Percentiles rank a stretch among this genome's conserved stretches.
These are phyloP conservation scores for Synanthedon tipuliformis DNA, from an alignment of 2,888 invertebrate species.

Conservation along the genomic window DNA sequence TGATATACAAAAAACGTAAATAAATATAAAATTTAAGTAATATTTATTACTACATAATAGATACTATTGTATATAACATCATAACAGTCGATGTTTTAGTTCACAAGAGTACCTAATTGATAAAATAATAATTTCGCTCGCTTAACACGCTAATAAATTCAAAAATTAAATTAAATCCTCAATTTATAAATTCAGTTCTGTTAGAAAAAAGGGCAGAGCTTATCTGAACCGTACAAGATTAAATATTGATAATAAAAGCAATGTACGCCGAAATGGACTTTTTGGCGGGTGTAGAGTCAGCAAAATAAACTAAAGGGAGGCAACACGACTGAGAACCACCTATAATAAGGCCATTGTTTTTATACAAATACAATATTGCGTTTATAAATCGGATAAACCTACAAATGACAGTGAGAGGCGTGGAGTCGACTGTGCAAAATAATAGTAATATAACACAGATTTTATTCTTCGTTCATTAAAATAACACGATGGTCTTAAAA, in stretches of 20 bases:
- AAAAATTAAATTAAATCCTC: no score
- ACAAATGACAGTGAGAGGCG: conserved; percentile 24
- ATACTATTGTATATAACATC: no score
- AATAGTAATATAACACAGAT: background rate
- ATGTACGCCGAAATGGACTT: conserved; percentile 28
- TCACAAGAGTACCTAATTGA: no score
- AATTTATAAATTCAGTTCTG: background rate
- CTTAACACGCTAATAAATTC: no score
- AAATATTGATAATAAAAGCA: conserved; percentile 11
- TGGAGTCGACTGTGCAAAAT: conserved; percentile 22
- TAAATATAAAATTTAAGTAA: no score
- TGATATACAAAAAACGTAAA: no score
- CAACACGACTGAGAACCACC: conserved; percentile 51
- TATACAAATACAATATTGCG: conserved; percentile 70
- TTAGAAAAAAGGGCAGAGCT: conserved; percentile 1
- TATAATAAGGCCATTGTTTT: conserved; percentile 70
- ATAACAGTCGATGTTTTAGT: no score
- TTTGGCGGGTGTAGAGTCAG: conserved; percentile 29
- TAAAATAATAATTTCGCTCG: no score
- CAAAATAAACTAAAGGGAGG: conserved; percentile 37
- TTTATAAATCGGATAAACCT: conserved; percentile 69
- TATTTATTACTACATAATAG: no score
- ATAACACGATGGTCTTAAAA: no score
- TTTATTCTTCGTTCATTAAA: no score
- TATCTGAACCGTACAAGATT: conserved; percentile 2